Conservation (phyloP, 2,797 vertebrate genomes). For the Arvicola amphibius region DNA sequence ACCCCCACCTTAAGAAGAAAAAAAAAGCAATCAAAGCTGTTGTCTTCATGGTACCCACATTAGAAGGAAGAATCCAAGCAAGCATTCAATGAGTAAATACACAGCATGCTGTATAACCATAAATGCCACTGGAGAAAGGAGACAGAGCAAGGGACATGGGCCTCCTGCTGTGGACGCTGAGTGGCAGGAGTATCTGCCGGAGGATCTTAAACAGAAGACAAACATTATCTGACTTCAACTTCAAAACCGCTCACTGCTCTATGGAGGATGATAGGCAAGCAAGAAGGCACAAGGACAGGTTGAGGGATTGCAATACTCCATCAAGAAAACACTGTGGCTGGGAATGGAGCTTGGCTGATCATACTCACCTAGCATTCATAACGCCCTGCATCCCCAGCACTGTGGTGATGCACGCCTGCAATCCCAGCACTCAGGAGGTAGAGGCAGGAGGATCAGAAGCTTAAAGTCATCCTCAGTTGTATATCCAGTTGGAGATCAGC, state of each 20-base stretch:
- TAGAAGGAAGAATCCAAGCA: background rate
- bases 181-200: background rate
- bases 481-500: background rate
- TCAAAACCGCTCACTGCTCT: background rate
- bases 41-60: background rate
- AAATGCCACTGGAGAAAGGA: background rate
- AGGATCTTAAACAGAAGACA: background rate
- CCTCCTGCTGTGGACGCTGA: background rate
- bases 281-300: background rate
- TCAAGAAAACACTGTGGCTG: background rate
- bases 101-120: background rate
- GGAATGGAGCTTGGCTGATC: no score
- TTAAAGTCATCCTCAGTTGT: background rate
- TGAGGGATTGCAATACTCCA: background rate
- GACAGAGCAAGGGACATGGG: background rate
- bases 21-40: background rate
- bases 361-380: background rate
- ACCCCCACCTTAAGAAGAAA: background rate
- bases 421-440: background rate
- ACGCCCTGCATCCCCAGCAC: background rate
- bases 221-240: background rate
- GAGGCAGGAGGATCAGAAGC: no score
- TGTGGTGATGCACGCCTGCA: background rate
- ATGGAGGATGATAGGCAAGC: background rate
- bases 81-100: background rate